Evolutionary conservation across 2,888 invertebrate species (phyloP).

Genomic region (Mythimna vitellina): DNA sequence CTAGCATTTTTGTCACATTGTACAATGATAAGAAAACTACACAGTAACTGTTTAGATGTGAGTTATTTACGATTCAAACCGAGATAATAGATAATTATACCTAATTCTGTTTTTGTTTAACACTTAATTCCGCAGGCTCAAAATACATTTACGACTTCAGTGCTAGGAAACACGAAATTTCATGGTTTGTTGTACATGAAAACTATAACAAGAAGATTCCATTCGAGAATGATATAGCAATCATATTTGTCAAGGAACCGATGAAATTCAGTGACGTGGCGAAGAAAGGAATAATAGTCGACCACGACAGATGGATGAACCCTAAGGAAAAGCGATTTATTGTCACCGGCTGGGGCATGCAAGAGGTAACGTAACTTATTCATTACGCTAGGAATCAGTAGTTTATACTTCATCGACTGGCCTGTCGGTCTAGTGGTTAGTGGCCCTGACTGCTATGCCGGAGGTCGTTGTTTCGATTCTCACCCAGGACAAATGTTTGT

Average conservation of each 20-base stretch:
- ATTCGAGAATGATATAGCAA: conserved; percentile 80
- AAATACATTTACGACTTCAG: conserved; percentile 73
- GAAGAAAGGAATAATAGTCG: conserved; percentile 75
- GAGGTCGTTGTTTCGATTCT: too few species aligned
- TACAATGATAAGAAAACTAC: conserved; percentile 10
- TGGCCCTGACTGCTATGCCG: too few species aligned
- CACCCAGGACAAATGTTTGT: too few species aligned
- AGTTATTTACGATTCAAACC: not conserved
- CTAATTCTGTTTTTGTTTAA: conserved; percentile 3
- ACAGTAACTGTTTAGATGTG: not conserved
- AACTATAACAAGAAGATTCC: conserved; percentile 72
- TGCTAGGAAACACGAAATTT: conserved; percentile 67
- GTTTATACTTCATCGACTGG: not conserved
- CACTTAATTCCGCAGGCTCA: conserved; percentile 70
- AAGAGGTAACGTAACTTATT: conserved; percentile 65
- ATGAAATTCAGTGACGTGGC: conserved; percentile 67
- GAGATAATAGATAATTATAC: not conserved
- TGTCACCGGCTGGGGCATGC: conserved; percentile 83
- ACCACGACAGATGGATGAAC: conserved; percentile 75
- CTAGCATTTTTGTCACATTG: not conserved
- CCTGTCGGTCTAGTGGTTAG: too few species aligned
- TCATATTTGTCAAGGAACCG: conserved; percentile 72
- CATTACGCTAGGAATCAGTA: too few species aligned
- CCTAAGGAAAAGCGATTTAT: conserved; percentile 66
- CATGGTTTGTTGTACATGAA: conserved; percentile 69